Evolutionary conservation across 2,113 vertebrate genomes (phyloP).

Genomic region (Ginglymostoma cirratum): DNA sequence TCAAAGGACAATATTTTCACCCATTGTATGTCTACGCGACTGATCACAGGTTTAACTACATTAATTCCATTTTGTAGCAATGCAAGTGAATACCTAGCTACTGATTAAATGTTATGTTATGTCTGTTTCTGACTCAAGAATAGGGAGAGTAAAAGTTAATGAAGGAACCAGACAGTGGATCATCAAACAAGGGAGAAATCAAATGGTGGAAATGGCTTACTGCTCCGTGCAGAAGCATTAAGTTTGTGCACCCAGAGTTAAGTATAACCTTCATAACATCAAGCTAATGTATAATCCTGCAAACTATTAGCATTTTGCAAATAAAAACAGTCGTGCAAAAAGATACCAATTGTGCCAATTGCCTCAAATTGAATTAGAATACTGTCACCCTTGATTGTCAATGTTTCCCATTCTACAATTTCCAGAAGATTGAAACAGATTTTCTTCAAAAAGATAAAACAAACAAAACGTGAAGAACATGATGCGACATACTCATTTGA

Average conservation of each 20-base stretch:
- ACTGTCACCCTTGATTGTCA: not conserved
- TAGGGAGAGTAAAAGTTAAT: not conserved
- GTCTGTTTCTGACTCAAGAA: not conserved
- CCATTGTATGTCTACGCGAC: too few relatives aligned
- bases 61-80: too few relatives aligned
- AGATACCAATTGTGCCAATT: not conserved
- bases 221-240: not conserved
- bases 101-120: too few relatives aligned
- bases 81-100: too few relatives aligned
- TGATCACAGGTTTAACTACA: too few relatives aligned
- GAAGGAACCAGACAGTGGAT: not conserved
- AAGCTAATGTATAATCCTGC: not conserved
- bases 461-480: not conserved
- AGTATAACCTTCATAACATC: not conserved
- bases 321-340: not conserved
- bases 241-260: not conserved
- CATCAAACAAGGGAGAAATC: not conserved
- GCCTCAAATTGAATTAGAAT: not conserved
- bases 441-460: not conserved
- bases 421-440: not conserved
- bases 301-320: not conserved
- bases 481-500: not conserved
- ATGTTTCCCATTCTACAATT: not conserved
- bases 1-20: too few relatives aligned
- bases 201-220: not conserved